A percentile compares a stretch with the other conserved stretches of the same genome.
These are phyloP conservation scores for Channa striata DNA, from an alignment of 2,797 vertebrate species.

Conservation along the genomic window DNA sequence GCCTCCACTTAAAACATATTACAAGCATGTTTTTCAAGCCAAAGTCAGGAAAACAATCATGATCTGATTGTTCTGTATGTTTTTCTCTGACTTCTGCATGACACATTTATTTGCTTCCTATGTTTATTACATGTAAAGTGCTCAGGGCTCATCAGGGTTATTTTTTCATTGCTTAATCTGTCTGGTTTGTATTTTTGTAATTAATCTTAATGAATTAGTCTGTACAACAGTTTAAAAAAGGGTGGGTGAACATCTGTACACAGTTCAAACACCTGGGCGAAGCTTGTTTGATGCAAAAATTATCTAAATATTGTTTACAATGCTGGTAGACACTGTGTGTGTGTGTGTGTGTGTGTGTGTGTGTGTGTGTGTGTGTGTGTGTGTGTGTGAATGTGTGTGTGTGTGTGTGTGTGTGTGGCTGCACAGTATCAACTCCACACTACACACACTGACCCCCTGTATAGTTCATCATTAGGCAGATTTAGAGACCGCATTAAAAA, in stretches of 20 bases:
- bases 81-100: too few relatives aligned
- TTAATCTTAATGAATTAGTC: too few relatives aligned
- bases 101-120: too few relatives aligned
- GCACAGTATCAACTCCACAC: slow-evolving; percentile 36
- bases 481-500: slow-evolving; percentile 75
- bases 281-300: slow-evolving; percentile 14
- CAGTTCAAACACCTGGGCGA: not conserved
- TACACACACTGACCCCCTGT: slow-evolving; percentile 48
- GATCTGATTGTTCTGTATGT: too few relatives aligned
- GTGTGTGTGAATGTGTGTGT: not conserved
- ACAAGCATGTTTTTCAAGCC: too few relatives aligned
- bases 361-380: not conserved
- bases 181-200: too few relatives aligned
- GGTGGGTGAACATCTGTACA: not conserved
- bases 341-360: slow-evolving; percentile 8
- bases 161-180: too few relatives aligned
- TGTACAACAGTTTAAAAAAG: too few relatives aligned
- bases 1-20: too few relatives aligned
- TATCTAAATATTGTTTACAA: slow-evolving; percentile 20
- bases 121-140: too few relatives aligned
- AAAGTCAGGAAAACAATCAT: too few relatives aligned
- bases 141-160: too few relatives aligned
- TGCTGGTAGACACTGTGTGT: slow-evolving; percentile 5
- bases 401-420: slow-evolving; percentile 8
- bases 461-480: slow-evolving; percentile 78